These are phyloP conservation scores for Oreochromis mossambicus DNA, from an alignment of 2,797 vertebrate genomes.

Conservation along the genomic window DNA sequence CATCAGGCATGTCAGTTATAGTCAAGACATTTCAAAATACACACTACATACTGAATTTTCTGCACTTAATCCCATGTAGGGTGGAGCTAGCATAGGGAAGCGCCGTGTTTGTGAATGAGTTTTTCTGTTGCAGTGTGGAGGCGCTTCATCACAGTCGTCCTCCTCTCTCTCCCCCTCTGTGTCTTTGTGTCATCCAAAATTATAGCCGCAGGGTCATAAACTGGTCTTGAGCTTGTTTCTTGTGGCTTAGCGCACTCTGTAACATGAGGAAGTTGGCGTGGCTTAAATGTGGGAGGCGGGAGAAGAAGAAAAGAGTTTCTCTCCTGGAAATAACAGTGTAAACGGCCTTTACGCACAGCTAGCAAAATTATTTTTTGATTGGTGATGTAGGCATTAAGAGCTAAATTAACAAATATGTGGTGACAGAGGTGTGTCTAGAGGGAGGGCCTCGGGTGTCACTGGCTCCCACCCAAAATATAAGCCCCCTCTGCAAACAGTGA, in stretches of 20 bases:
- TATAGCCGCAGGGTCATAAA: not conserved
- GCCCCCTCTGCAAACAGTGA: not conserved
- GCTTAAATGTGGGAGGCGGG: not conserved
- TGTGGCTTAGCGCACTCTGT: not conserved
- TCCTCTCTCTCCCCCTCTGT: not conserved
- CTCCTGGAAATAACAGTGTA: not conserved
- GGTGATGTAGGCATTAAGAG: not conserved
- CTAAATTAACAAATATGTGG: not conserved
- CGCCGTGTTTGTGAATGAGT: rapidly evolving
- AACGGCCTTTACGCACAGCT: not conserved
- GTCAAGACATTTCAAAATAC: not conserved
- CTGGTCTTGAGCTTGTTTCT: not conserved
- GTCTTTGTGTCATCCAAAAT: not conserved
- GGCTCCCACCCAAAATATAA: not conserved
- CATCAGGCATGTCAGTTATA: not conserved
- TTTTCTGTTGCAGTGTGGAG: not conserved
- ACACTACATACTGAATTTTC: not conserved
- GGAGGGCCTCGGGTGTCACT: not conserved
- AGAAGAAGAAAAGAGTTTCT: not conserved
- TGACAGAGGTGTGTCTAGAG: not conserved
- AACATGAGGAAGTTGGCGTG: not conserved
- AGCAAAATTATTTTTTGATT: rapidly evolving
- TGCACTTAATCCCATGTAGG: not conserved
- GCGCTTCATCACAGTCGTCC: constrained; percentile 13
- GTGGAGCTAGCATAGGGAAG: not conserved